These are phyloP conservation scores for Syngnathus typhle DNA, from an alignment of 2,113 vertebrate genomes.

Conservation along the genomic window DNA sequence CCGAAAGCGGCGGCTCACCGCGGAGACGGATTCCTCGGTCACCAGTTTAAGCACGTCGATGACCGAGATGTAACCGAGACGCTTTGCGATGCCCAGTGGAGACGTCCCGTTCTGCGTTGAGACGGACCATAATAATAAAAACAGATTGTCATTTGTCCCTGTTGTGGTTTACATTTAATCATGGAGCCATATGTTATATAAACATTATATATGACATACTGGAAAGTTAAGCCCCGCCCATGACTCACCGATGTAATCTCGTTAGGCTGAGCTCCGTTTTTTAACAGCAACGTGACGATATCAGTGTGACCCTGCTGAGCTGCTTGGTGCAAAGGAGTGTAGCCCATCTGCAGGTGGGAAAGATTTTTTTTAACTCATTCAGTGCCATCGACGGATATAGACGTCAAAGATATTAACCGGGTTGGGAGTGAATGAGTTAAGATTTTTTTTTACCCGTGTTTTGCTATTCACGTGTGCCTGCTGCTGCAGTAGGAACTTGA, in stretches of 20 bases:
- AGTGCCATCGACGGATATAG: too few relatives aligned
- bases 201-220: too few relatives aligned
- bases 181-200: too few relatives aligned
- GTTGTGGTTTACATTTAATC: too few relatives aligned
- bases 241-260: conserved; percentile 84
- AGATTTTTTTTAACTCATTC: neutral
- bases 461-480: conserved; percentile 90
- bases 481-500: conserved; percentile 93
- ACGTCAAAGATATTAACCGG: too few relatives aligned
- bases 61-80: conserved; percentile 95
- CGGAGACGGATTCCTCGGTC: conserved; percentile 79
- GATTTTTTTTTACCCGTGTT: conserved; percentile 78
- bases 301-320: conserved; percentile 96
- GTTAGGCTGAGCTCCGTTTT: conserved; percentile 86
- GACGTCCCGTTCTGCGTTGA: conserved; percentile 83
- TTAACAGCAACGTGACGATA: conserved; percentile 87
- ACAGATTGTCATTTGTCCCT: too few relatives aligned
- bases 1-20: conserved; percentile 66
- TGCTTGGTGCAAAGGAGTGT: conserved; percentile 91
- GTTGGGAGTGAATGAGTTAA: too few relatives aligned
- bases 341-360: conserved; percentile 76
- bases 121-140: neutral
- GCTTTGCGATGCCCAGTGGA: conserved; percentile 89
- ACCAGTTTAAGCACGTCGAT: conserved; percentile 94
- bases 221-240: neutral